These are phyloP conservation scores for Alouatta palliata DNA, from an alignment of 2,113 vertebrate species.

Conservation along the genomic window DNA sequence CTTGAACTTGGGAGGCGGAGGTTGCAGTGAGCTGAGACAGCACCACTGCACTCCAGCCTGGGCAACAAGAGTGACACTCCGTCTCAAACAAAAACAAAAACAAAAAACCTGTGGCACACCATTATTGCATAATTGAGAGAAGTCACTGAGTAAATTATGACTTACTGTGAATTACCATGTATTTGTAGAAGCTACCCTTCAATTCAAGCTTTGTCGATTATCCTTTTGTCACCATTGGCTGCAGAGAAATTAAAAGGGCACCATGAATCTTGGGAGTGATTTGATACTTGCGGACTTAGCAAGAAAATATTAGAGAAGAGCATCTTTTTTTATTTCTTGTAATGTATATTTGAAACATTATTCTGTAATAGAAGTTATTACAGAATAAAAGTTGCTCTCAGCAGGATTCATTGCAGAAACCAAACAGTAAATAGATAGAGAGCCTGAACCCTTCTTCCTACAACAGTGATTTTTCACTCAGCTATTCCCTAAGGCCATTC, in stretches of 20 bases:
- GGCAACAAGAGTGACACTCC: too few species aligned
- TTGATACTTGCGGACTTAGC: background rate
- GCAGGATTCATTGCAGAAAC: conserved; percentile 57
- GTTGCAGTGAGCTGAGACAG: too few species aligned
- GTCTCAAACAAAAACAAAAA: too few species aligned
- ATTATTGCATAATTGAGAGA: background rate
- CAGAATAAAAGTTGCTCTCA: conserved; percentile 44
- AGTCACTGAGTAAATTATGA: background rate
- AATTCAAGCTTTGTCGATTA: background rate
- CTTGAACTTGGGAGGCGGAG: too few species aligned
- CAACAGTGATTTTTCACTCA: conserved; percentile 60
- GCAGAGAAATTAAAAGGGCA: conserved; percentile 34
- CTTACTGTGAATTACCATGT: background rate
- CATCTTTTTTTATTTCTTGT: conserved; percentile 22
- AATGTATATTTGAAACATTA: conserved; percentile 26
- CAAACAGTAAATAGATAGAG: conserved; percentile 56
- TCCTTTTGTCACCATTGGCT: background rate
- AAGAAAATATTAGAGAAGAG: background rate
- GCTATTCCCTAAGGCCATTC: conserved; percentile 65
- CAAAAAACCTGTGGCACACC: background rate
- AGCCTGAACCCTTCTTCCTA: conserved; percentile 42
- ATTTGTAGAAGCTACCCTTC: background rate
- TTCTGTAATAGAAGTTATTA: background rate
- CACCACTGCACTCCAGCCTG: too few species aligned
- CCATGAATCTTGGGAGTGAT: background rate